Conservation (phyloP, 2,113 vertebrate species). For the Noturus placidus region DNA sequence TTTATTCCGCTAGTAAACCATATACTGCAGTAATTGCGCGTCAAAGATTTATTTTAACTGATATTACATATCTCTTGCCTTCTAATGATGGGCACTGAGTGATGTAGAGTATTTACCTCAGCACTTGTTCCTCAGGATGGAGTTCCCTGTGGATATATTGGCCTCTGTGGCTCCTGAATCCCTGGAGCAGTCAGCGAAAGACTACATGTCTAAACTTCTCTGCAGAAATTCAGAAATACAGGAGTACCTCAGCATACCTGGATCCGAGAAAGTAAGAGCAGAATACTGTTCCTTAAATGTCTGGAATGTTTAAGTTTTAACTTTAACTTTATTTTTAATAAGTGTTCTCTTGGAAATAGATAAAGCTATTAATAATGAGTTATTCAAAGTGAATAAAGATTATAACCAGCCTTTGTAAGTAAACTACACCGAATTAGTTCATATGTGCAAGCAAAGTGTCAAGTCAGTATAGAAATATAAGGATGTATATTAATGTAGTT, state of each 20-base stretch:
- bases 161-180: constrained; percentile 70
- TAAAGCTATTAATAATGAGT: neutral
- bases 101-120: neutral
- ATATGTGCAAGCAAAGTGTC: neutral
- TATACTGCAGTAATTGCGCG: neutral
- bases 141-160: constrained; percentile 87
- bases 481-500: neutral
- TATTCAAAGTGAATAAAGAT: neutral
- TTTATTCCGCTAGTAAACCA: neutral
- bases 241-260: constrained; percentile 69
- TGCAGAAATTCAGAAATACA: constrained; percentile 65
- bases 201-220: constrained; percentile 75
- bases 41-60: neutral
- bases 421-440: neutral
- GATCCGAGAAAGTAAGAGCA: constrained; percentile 62
- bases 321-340: neutral
- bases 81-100: neutral
- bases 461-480: neutral
- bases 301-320: neutral
- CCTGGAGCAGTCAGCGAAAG: constrained; percentile 72
- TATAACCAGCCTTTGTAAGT: neutral
- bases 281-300: neutral
- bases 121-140: constrained; percentile 70
- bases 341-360: neutral
- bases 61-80: neutral